A percentile compares a stretch with the other conserved stretches of the same genome.
Conservation (phyloP, 2,797 vertebrate genomes). For the Semotilus atromaculatus region DNA sequence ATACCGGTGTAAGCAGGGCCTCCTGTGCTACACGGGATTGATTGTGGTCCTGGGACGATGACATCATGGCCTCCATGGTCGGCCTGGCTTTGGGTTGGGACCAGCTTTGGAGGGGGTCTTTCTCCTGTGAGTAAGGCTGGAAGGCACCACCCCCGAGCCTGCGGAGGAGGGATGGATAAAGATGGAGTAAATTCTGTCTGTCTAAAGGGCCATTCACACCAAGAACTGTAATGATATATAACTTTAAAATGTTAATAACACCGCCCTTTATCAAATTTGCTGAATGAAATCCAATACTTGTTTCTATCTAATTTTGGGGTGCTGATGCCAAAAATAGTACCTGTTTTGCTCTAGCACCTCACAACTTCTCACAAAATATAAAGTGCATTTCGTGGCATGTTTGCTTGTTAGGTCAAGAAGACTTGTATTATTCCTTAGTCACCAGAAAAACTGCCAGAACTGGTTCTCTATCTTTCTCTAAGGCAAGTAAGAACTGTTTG, state of each 20-base stretch:
- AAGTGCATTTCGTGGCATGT: background rate
- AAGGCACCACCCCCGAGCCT: slow-evolving; percentile 84
- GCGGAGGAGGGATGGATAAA: slow-evolving; percentile 3
- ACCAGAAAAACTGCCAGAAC: background rate
- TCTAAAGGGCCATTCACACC: background rate
- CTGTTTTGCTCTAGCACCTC: background rate
- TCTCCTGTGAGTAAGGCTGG: slow-evolving; percentile 83
- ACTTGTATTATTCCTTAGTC: background rate
- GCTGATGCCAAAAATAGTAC: background rate
- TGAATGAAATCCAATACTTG: background rate
- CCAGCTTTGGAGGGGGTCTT: slow-evolving; percentile 72
- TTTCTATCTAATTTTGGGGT: background rate
- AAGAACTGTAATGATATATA: background rate
- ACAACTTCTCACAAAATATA: background rate
- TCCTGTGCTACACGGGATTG: slow-evolving; percentile 76
- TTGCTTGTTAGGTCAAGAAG: background rate
- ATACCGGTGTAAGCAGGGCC: slow-evolving; percentile 74
- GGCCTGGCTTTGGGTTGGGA: slow-evolving; percentile 63
- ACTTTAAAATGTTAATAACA: background rate
- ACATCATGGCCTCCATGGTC: slow-evolving; percentile 47
- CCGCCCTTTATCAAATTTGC: background rate
- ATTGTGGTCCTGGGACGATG: slow-evolving; percentile 68
- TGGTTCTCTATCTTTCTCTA: background rate
- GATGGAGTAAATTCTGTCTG: background rate
- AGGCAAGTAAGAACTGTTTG: background rate